These are phyloP conservation scores for Mesaphorura yosii DNA, from an alignment of 1,140 invertebrate genomes.

Conservation along the genomic window DNA sequence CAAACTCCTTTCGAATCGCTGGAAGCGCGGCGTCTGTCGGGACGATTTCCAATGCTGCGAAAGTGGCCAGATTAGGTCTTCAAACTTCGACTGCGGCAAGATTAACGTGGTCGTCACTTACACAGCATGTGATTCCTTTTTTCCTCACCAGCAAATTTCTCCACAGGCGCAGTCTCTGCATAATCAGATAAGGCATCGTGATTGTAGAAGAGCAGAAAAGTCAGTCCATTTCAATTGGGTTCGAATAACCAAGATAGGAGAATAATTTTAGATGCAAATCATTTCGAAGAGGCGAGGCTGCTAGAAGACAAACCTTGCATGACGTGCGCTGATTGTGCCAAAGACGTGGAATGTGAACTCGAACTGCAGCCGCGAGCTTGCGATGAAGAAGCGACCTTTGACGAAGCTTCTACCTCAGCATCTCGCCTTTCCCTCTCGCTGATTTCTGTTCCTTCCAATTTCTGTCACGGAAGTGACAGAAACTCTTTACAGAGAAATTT, in stretches of 20 bases:
- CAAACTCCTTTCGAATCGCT: slow-evolving; percentile 61
- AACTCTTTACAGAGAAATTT: no score
- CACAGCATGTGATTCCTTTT: slow-evolving; percentile 50
- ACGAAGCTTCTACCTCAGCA: slow-evolving; percentile 79
- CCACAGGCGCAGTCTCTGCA: no score
- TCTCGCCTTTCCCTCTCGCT: slow-evolving; percentile 55
- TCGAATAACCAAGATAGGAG: slow-evolving; percentile 48
- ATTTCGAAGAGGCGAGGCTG: slow-evolving; percentile 18
- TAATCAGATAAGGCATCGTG: no score
- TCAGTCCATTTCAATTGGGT: no score
- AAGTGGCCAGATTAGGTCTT: not conserved
- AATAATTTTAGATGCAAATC: slow-evolving; percentile 14
- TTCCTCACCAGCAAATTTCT: no score
- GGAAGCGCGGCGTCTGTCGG: no score
- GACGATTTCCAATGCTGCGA: slow-evolving; percentile 8
- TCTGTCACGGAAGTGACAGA: slow-evolving; percentile 54
- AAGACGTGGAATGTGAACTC: slow-evolving; percentile 43
- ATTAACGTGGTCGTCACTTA: slow-evolving; percentile 55
- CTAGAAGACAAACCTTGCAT: slow-evolving; percentile 47
- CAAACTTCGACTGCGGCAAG: slow-evolving; percentile 39
- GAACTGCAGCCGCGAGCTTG: slow-evolving; percentile 62
- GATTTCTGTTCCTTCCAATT: slow-evolving; percentile 57
- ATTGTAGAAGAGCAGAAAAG: no score
- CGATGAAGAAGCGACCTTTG: slow-evolving; percentile 57
- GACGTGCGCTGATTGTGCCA: slow-evolving; percentile 57